Evolutionary conservation across 2,888 invertebrate genomes (phyloP).

Genomic region (Congeria kusceri): DNA sequence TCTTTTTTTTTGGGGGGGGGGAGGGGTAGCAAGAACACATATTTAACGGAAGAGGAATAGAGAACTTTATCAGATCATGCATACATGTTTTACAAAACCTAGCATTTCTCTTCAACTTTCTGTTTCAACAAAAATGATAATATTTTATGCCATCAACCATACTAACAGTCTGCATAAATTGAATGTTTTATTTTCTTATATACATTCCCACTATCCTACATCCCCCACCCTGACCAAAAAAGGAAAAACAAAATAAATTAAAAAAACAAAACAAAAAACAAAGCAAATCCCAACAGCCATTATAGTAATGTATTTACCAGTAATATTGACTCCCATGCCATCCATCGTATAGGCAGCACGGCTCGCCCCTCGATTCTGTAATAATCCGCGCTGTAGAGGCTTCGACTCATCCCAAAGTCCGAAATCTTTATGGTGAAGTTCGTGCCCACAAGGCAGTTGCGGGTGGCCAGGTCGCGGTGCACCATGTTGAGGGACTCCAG

Average conservation of each 20-base stretch:
- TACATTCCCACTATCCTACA: too few species aligned
- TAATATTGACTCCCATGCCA: conserved; percentile 94
- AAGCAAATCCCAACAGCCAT: background rate
- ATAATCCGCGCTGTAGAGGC: conserved; percentile 89
- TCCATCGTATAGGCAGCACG: conserved; percentile 94
- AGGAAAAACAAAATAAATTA: background rate
- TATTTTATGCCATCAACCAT: too few species aligned
- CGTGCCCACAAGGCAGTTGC: conserved; percentile 94
- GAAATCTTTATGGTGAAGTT: conserved; percentile 88
- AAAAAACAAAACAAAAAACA: too few species aligned
- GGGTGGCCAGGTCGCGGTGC: conserved; percentile 94
- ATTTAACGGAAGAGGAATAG: too few species aligned
- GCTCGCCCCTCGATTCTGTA: conserved; percentile 93
- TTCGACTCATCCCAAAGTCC: conserved; percentile 85
- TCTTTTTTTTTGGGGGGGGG: background rate
- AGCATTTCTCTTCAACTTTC: too few species aligned
- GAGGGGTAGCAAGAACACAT: too few species aligned
- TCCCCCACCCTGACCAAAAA: too few species aligned
- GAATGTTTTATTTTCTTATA: too few species aligned
- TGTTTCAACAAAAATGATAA: too few species aligned
- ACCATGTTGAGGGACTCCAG: conserved; percentile 95
- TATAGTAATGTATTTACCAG: conserved; percentile 76
- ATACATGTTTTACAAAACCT: too few species aligned
- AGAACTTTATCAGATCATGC: too few species aligned
- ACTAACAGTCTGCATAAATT: too few species aligned